These are phyloP conservation scores for Erinaceus europaeus DNA, from an alignment of 2,113 vertebrate species.

Conservation along the genomic window DNA sequence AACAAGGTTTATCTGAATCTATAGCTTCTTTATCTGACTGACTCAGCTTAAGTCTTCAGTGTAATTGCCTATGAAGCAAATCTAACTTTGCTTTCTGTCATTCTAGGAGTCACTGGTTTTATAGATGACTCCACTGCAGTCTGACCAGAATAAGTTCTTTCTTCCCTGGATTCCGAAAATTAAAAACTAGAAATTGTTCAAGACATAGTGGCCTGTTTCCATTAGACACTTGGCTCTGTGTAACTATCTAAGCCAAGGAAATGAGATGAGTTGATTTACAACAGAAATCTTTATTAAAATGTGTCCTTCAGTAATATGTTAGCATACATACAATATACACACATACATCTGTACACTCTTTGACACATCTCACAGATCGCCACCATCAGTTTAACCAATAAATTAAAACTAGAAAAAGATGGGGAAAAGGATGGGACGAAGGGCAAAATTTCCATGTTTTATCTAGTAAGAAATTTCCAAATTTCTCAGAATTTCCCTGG, in stretches of 20 bases:
- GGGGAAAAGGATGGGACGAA: background rate
- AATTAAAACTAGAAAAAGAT: slow-evolving; percentile 82
- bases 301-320: slow-evolving; percentile 76
- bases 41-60: slow-evolving; percentile 32
- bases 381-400: slow-evolving; percentile 82
- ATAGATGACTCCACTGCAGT: background rate
- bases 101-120: background rate
- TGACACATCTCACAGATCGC: slow-evolving; percentile 82
- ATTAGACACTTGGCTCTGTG: slow-evolving; percentile 54
- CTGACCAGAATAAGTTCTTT: background rate
- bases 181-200: slow-evolving; percentile 9
- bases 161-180: background rate
- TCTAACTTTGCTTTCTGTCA: background rate
- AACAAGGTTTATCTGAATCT: background rate
- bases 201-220: background rate
- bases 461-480: slow-evolving; percentile 77
- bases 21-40: background rate
- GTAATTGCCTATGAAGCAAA: background rate
- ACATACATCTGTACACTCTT: slow-evolving; percentile 86
- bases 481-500: slow-evolving; percentile 67
- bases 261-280: slow-evolving; percentile 70
- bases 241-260: slow-evolving; percentile 69
- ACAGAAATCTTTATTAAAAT: slow-evolving; percentile 86
- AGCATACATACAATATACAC: slow-evolving; percentile 85
- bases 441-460: slow-evolving; percentile 58